Percentiles rank a stretch among this genome's conserved stretches.
phyloP scores from a whole-genome alignment of 2,113 vertebrate species.

The western clawed frog (Xenopus tropicalis) region UCB_Xtro_10.0 CM004445.2:79400001-79400500 shows the following conservation, averaged over 20 bases:
- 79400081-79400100: no score
- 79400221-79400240: constrained; percentile 20
- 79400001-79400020: no score
- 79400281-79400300: constrained; percentile 8
- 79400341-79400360: neutral
- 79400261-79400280: constrained; percentile 15
- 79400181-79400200: constrained; percentile 20
- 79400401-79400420: neutral
- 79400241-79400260: constrained; percentile 24
- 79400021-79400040: no score
- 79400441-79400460: neutral
- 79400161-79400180: neutral
- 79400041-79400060: no score
- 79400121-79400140: no score
- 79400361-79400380: neutral
- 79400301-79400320: constrained; percentile 22
- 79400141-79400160: no score
- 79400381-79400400: neutral
- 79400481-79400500: neutral
- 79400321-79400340: neutral
- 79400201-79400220: constrained; percentile 7
- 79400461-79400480: neutral
- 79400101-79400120: no score
- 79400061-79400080: no score
- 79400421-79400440: neutral